Percentiles rank a stretch among this genome's conserved stretches.
phyloP scores from a whole-genome alignment of 2,113 vertebrate species.

The Boulengeromyrus knoepffleri region DNA sequence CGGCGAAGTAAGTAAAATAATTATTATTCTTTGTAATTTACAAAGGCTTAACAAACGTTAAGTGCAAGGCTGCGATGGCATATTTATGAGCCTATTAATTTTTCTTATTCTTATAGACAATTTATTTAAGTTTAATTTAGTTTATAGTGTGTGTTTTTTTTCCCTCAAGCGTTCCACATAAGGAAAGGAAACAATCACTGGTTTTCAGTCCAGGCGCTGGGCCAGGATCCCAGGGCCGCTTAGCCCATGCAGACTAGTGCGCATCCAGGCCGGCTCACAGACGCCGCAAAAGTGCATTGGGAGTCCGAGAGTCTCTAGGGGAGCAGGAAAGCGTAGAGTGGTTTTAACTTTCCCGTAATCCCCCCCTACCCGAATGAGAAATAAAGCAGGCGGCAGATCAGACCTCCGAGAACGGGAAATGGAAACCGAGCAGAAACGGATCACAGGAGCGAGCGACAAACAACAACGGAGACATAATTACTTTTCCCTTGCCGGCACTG shows the following conservation, averaged over 20 bases:
- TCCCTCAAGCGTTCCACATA: background rate
- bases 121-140: background rate
- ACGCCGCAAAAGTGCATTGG: background rate
- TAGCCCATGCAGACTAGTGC: background rate
- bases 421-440: constrained; percentile 25
- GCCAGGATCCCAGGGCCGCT: background rate
- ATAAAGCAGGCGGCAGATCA: constrained; percentile 1
- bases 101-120: background rate
- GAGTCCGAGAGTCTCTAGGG: background rate
- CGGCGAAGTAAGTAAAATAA: background rate
- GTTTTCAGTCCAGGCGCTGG: background rate
- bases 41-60: background rate
- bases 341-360: constrained; percentile 9
- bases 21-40: background rate
- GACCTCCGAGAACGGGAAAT: constrained; percentile 17
- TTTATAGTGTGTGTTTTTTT: background rate
- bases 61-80: background rate
- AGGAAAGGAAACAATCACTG: background rate
- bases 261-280: background rate
- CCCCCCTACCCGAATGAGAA: background rate
- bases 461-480: constrained; percentile 30
- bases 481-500: constrained; percentile 19
- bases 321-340: background rate
- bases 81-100: background rate
- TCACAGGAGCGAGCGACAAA: constrained; percentile 16